These are phyloP conservation scores for Anneissia japonica DNA, from an alignment of 35 echinoderm and acorn worm genomes.

Conservation along the genomic window DNA sequence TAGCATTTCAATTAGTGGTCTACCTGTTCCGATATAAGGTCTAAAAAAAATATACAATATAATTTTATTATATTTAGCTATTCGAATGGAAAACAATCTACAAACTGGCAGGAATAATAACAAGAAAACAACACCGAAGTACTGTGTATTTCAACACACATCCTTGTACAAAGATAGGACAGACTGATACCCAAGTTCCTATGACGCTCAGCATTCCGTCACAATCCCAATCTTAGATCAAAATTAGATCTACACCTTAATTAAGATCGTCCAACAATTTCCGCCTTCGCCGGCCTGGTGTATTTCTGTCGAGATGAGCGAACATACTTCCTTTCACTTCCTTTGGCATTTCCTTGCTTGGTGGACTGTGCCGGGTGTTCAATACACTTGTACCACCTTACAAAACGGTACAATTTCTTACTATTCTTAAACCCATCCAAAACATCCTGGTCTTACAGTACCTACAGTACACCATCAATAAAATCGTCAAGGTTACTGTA, in stretches of 20 bases:
- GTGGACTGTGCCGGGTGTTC: not conserved
- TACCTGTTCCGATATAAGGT: too few species aligned
- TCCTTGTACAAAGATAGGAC: not conserved
- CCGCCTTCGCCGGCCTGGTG: not conserved
- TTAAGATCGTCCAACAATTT: not conserved
- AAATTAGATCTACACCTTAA: not conserved
- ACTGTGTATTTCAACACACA: not conserved
- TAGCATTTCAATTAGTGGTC: too few species aligned
- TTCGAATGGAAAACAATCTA: not conserved
- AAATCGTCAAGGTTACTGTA: not conserved
- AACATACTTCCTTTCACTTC: not conserved
- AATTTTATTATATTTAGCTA: too few species aligned
- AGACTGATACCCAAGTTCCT: not conserved
- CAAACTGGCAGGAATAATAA: not conserved
- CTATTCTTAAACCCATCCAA: not conserved
- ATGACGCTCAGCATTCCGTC: not conserved
- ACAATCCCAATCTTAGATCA: not conserved
- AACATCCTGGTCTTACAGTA: not conserved
- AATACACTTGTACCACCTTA: not conserved
- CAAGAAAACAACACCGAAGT: not conserved
- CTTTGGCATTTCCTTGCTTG: not conserved
- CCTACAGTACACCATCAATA: not conserved
- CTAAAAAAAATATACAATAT: too few species aligned
- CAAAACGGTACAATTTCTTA: not conserved
- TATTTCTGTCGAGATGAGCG: not conserved